Conservation (phyloP, 2,797 vertebrate genomes). For the Microchirus variegatus region DNA sequence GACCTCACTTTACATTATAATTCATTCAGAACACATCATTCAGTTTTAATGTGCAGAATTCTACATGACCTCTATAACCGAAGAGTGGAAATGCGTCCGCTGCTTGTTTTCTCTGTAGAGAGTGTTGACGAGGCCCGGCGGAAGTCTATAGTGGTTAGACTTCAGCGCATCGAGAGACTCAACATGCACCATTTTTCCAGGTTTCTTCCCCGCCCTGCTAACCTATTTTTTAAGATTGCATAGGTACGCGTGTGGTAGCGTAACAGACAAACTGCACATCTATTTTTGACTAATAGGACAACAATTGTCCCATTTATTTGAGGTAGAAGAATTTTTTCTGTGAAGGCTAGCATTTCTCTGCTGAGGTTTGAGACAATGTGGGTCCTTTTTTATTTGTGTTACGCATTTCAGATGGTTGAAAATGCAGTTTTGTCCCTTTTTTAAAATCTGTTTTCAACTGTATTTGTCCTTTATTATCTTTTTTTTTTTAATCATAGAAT, state of each 20-base stretch:
- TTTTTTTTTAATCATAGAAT: constrained; percentile 12
- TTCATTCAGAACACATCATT: no score
- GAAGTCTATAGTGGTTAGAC: constrained; percentile 71
- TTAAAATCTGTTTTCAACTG: constrained; percentile 7
- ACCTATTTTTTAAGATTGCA: constrained; percentile 89
- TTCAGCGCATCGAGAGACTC: constrained; percentile 35
- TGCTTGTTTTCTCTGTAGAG: constrained; percentile 20
- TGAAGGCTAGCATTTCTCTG: constrained; percentile 63
- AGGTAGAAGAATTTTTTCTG: constrained; percentile 72
- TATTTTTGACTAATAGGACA: constrained; percentile 77
- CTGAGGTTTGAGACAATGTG: constrained; percentile 50
- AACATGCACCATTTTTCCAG: constrained; percentile 74
- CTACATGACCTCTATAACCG: constrained; percentile 49
- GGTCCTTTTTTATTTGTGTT: constrained; percentile 26
- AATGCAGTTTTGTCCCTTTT: neutral
- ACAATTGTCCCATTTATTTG: constrained; percentile 77
- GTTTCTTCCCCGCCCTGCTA: constrained; percentile 90
- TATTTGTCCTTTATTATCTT: neutral
- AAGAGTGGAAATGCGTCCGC: constrained; percentile 39
- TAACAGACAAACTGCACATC: constrained; percentile 73
- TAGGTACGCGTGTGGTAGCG: constrained; percentile 71
- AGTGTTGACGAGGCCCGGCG: constrained; percentile 37
- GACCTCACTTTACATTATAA: no score
- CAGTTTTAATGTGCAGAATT: neutral
- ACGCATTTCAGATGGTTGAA: constrained; percentile 12